These are phyloP conservation scores for Poecilia latipinna DNA, from an alignment of 2,113 vertebrate genomes.

Conservation along the genomic window DNA sequence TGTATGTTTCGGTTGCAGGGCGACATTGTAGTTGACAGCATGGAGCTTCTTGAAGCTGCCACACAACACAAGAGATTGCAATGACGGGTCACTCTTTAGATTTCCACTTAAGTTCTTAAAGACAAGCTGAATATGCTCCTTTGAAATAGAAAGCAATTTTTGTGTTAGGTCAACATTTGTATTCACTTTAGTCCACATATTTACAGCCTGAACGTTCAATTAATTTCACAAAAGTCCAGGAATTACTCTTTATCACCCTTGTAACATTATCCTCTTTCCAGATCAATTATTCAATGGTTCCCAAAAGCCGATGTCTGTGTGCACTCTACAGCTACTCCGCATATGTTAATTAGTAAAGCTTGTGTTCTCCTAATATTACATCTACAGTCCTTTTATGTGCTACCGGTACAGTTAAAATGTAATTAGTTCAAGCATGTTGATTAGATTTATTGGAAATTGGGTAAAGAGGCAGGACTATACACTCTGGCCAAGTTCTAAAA, in stretches of 20 bases:
- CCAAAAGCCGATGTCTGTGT: slow-evolving; percentile 3
- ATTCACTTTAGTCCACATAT: background rate
- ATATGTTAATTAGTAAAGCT: slow-evolving; percentile 7
- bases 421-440: background rate
- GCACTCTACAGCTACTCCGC: background rate
- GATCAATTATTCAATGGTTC: slow-evolving; percentile 58
- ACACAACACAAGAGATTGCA: no score
- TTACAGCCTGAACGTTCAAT: slow-evolving; percentile 35
- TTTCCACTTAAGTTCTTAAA: background rate
- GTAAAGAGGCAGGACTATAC: background rate
- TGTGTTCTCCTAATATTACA: background rate
- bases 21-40: no score
- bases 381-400: background rate
- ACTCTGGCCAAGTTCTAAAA: background rate
- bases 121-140: background rate
- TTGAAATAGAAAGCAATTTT: background rate
- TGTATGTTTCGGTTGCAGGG: no score
- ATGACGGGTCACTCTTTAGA: no score
- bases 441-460: background rate
- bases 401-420: background rate
- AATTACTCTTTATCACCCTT: slow-evolving; percentile 5
- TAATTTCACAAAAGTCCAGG: slow-evolving; percentile 30
- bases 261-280: slow-evolving; percentile 42
- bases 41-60: no score
- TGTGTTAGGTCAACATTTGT: background rate